A percentile compares a stretch with the other conserved stretches of the same genome.
Evolutionary conservation across 2,797 vertebrate species (phyloP).

Genomic region (Thamnophis elegans): DNA sequence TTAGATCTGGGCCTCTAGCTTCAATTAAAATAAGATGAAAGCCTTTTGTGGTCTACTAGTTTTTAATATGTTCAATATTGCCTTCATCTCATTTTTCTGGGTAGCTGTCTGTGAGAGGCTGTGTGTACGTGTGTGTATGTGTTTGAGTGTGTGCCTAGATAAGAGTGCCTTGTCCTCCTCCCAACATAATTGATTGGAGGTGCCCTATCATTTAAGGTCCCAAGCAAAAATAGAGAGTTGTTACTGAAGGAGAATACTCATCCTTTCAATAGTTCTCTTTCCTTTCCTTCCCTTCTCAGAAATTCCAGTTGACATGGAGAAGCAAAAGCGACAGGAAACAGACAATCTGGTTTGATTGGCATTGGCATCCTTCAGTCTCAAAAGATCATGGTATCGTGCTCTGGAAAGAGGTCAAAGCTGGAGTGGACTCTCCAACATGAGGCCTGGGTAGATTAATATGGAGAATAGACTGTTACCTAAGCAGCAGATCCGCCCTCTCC

Average conservation of each 20-base stretch:
- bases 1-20: conserved; percentile 37
- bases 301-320: neutral
- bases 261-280: conserved; percentile 54
- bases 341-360: neutral
- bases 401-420: too few relatives aligned
- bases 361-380: too few relatives aligned
- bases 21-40: conserved; percentile 50
- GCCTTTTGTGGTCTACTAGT: conserved; percentile 35
- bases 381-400: too few relatives aligned
- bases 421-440: too few relatives aligned
- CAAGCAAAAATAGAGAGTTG: conserved; percentile 61
- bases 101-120: conserved; percentile 24
- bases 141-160: neutral
- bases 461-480: too few relatives aligned
- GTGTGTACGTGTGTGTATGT: neutral
- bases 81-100: conserved; percentile 45
- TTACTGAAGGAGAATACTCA: conserved; percentile 70
- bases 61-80: conserved; percentile 40
- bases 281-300: conserved; percentile 40
- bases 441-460: too few relatives aligned
- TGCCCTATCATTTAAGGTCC: conserved; percentile 70
- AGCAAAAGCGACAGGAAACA: conserved; percentile 11
- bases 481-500: too few relatives aligned
- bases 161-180: conserved; percentile 8
- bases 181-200: conserved; percentile 58